Evolutionary conservation across 2,113 vertebrate genomes (phyloP), one percentile per base, ranked within the genome.

Genomic region (Podarcis cretensis): DNA sequence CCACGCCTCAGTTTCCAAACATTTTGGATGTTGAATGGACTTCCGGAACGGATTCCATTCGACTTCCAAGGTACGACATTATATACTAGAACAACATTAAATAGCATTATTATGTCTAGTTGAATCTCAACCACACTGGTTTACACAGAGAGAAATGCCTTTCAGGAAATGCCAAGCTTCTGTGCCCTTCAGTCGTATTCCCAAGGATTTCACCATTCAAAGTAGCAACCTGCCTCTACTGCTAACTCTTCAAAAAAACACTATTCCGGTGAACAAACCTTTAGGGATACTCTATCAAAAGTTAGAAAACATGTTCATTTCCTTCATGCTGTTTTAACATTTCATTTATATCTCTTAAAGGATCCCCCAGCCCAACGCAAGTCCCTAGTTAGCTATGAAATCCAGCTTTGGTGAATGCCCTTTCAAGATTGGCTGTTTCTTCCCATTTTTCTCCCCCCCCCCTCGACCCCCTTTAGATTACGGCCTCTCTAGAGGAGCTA

Each of bases 401-500:
- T 35, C 69, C 81, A 85, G 3, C 59, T 13, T 89, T 85, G 5
- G 35, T 87, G 77, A 59, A 91, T 74, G 86, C 13, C 30, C 92
- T 92, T 96, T 94, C 69, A 88, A 63, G 82, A 92, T 90, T 92
- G 25, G 89, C 86, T 87, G 68, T 30, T 76, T 76, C 37, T 57
- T 84, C 30, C 25, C 20, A 16, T 74, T 59, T 43, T 37, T 37
- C 16, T 12, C 40, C 18, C 1, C 43, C 30, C 30, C 14, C 93
- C 94, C 92, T 88, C 30, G 89, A 86, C 43, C 13, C 43, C 37
- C 86, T 95, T 94, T 96, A 93, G 89, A 87, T 97, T 97, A 97
- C 97, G 97, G 94, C 87, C 78, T 97, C 95, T 96, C 94, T 96
- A 90, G 93, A 97, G 93, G 78, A 97, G 95, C 0, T 93, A 96